Evolutionary conservation across 2,113 vertebrate genomes (phyloP), one percentile per base, ranked within the genome.

Genomic region (Dissostichus mawsoni): DNA sequence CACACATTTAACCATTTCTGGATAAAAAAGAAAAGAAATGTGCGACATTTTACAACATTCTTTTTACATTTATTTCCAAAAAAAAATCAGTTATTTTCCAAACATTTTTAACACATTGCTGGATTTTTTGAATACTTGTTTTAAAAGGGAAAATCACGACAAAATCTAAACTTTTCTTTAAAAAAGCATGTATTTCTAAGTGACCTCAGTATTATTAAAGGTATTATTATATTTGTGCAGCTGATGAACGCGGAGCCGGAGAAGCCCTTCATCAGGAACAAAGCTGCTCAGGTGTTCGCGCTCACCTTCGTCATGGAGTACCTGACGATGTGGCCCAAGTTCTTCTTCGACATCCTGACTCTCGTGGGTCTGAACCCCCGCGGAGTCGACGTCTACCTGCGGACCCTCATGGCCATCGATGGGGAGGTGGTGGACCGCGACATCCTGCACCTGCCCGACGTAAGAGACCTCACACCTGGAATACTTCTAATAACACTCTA

Each of bases 201-300:
- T 23, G 23, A 23, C 23, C 23, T 23, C 23, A 23, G 23, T 20
- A 20, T 23, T 23, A 36, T 36, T 36, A 36, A 36, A 36, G 3
- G 33, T 36, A 36, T 36, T 36, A 36, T 36, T 36, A 5, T 36
- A 5, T 36, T 36, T 36, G 33, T 4, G 11, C 90, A 99, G 98
- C 95, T 99, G 94, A 94, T 98, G 94, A 97, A 91, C 83, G 69
- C 94, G 14, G 96, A 97, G 8, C 94, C 96, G 0, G 98, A 99
- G 94, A 99, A 99, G 95, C 96, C 97, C 2, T 99, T 99, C 90
- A 98, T 99, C 93, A 96, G 97, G 89, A 99, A 99, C 94, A 99
- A 99, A 94, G 98, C 97, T 0, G 98, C 98, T 2, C 98, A 99
- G 90, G 98, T 99, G 69, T 97, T 99, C 17, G 96, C 98, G n/a